Conservation (phyloP, 2,888 invertebrate genomes). For the Hypsopygia costalis region DNA sequence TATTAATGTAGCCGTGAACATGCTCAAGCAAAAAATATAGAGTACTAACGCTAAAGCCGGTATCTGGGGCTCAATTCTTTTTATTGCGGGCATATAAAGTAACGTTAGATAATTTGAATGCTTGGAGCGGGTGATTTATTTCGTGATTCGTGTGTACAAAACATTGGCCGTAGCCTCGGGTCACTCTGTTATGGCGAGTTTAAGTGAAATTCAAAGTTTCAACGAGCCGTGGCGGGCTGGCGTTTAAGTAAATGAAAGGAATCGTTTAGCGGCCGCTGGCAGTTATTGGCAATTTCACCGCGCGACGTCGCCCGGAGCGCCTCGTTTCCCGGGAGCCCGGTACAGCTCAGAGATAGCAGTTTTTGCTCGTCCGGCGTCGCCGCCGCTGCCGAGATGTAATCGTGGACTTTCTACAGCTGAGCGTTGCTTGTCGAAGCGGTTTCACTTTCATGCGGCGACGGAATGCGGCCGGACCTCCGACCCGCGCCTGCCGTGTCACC, state of each 20-base stretch:
- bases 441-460: conserved; percentile 75
- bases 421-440: conserved; percentile 59
- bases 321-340: conserved; percentile 64
- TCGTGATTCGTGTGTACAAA: conserved; percentile 33
- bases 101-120: conserved; percentile 10
- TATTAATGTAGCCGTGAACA: too few species aligned
- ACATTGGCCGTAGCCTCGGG: conserved; percentile 39
- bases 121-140: conserved; percentile 30
- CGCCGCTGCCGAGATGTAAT: conserved; percentile 60
- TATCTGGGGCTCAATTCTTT: conserved; percentile 38
- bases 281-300: conserved; percentile 59
- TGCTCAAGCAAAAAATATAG: too few species aligned
- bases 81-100: conserved; percentile 26
- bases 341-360: conserved; percentile 53
- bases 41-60: conserved; percentile 35
- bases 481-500: conserved; percentile 54
- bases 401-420: conserved; percentile 78
- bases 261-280: conserved; percentile 47
- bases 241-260: conserved; percentile 55
- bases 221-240: conserved; percentile 29
- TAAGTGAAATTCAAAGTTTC: conserved; percentile 55
- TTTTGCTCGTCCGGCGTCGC: conserved; percentile 66
- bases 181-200: conserved; percentile 34
- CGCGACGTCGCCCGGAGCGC: conserved; percentile 54
- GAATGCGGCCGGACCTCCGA: conserved; percentile 79